Conservation (phyloP, 2,797 vertebrate genomes). For the Trachurus trachurus region DNA sequence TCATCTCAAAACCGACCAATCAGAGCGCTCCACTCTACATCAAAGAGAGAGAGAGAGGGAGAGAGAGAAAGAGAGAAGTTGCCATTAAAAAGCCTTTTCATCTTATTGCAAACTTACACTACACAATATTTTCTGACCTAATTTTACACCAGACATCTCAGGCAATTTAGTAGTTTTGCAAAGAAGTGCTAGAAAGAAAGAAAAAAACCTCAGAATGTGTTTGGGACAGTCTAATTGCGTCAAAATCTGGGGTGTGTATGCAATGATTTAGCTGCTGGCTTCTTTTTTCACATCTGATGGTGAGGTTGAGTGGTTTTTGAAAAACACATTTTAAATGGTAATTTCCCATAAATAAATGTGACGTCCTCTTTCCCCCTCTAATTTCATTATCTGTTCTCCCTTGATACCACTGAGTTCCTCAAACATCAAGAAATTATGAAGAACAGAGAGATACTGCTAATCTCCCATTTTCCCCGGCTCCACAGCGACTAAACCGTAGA, state of each 20-base stretch:
- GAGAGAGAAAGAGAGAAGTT: background rate
- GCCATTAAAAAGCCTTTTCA: constrained; percentile 66
- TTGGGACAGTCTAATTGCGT: constrained; percentile 56
- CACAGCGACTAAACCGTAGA: constrained; percentile 6
- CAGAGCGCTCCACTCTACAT: constrained; percentile 47
- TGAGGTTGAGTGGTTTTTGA: constrained; percentile 19
- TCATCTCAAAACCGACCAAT: constrained; percentile 63
- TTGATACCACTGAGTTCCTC: background rate
- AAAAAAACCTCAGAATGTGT: constrained; percentile 23
- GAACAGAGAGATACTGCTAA: constrained; percentile 1
- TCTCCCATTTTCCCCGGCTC: background rate
- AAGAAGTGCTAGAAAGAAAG: constrained; percentile 20
- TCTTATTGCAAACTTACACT: constrained; percentile 63
- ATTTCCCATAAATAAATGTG: constrained; percentile 1
- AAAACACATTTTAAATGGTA: constrained; percentile 13
- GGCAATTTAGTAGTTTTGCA: constrained; percentile 43
- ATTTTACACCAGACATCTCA: constrained; percentile 59
- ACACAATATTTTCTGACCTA: constrained; percentile 71
- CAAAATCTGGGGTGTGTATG: constrained; percentile 33
- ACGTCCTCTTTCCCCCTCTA: background rate
- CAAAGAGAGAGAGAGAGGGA: constrained; percentile 54
- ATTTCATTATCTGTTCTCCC: background rate
- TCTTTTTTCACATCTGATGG: constrained; percentile 14
- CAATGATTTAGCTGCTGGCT: constrained; percentile 46
- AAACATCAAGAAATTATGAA: background rate